These are phyloP conservation scores for Germaria angustata DNA, from an alignment of 2,888 invertebrate species.

Conservation along the genomic window DNA sequence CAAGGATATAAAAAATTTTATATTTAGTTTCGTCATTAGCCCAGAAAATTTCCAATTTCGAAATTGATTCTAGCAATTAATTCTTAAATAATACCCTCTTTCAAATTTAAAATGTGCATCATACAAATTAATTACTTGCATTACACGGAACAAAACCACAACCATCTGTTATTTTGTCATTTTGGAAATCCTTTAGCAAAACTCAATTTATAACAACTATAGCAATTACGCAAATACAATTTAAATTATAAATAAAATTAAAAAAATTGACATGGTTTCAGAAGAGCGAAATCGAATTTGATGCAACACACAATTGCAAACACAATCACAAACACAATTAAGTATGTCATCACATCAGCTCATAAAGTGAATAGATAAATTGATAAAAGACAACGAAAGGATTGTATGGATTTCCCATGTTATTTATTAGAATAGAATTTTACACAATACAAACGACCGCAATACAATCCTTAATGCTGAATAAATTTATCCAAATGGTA, in stretches of 20 bases:
- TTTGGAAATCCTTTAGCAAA: neutral
- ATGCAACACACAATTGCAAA: neutral
- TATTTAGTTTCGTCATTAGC: too few relatives aligned
- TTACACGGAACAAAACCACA: neutral
- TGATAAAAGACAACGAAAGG: neutral
- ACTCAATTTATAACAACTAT: slow-evolving; percentile 5
- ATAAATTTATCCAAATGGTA: neutral
- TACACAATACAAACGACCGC: neutral
- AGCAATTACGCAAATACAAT: neutral
- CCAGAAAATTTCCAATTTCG: too few relatives aligned
- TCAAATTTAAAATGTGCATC: too few relatives aligned
- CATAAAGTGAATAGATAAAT: neutral
- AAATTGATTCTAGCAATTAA: too few relatives aligned
- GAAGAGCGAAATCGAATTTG: neutral
- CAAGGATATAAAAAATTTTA: too few relatives aligned
- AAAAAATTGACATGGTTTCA: neutral
- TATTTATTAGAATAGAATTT: neutral
- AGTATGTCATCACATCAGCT: neutral
- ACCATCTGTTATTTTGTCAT: neutral
- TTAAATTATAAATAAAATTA: neutral
- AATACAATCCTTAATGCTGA: neutral
- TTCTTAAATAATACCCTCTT: too few relatives aligned
- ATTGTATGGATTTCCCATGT: neutral
- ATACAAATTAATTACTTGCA: too few relatives aligned
- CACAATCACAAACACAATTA: neutral